Evolutionary conservation across 2,797 vertebrate species (phyloP).

Genomic region (Peromyscus aztecus): DNA sequence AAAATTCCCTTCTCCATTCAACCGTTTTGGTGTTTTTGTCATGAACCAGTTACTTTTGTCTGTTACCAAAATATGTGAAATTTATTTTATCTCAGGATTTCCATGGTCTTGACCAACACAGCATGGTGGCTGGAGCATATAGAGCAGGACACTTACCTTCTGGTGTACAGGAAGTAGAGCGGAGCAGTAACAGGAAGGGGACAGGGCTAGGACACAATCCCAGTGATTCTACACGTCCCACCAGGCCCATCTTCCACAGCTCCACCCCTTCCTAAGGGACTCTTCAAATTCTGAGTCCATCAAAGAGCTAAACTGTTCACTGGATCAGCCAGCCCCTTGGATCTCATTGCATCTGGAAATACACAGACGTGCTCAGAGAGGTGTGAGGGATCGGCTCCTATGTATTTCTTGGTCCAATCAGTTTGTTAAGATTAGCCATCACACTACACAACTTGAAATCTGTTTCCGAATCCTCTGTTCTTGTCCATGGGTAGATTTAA

Average conservation of each 20-base stretch:
- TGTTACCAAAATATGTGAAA: neutral
- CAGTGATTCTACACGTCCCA: no score
- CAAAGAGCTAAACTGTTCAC: neutral
- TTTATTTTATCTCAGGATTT: neutral
- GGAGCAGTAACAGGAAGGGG: no score
- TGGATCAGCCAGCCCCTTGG: neutral
- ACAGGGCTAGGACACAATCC: neutral
- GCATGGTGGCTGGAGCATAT: neutral
- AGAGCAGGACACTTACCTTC: neutral
- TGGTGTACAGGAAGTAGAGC: neutral
- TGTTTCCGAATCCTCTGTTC: neutral
- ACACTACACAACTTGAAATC: neutral
- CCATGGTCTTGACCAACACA: neutral
- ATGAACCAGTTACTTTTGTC: neutral
- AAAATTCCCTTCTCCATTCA: neutral
- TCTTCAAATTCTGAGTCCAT: neutral
- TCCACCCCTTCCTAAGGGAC: no score
- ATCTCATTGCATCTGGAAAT: neutral
- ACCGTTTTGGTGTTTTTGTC: neutral
- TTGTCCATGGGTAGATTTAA: no score
- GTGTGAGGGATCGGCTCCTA: neutral
- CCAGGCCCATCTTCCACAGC: neutral
- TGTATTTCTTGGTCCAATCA: neutral
- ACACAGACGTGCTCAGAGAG: neutral
- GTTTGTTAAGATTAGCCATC: neutral